Percentiles rank a stretch among this genome's conserved stretches.
phyloP scores from a whole-genome alignment of 2,888 invertebrate species.

The Glaucopsyche alexis region DNA sequence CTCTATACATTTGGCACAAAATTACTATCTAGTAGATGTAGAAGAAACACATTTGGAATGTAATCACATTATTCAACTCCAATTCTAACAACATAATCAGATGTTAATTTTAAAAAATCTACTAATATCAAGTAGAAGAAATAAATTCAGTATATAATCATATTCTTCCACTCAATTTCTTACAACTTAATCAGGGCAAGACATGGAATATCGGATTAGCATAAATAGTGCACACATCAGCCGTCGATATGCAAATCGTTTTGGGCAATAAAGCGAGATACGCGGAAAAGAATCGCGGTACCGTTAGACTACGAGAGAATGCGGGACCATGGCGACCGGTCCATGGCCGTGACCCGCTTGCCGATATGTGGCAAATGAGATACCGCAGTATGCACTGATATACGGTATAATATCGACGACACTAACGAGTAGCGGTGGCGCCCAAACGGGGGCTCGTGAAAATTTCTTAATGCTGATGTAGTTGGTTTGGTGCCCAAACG shows the following conservation, averaged over 20 bases:
- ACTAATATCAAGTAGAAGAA: not conserved
- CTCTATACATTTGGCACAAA: constrained; percentile 1
- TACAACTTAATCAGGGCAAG: constrained; percentile 10
- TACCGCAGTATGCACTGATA: constrained; percentile 39
- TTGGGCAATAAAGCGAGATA: constrained; percentile 37
- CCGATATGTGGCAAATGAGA: constrained; percentile 49
- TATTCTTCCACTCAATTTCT: not conserved
- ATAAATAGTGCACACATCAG: not conserved
- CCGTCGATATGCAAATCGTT: constrained; percentile 30
- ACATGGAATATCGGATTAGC: constrained; percentile 1
- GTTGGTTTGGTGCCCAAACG: too few species aligned
- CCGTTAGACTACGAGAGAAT: constrained; percentile 45
- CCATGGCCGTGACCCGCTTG: constrained; percentile 73
- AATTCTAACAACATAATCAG: not conserved
- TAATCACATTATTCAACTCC: not conserved
- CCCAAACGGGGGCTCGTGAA: not conserved
- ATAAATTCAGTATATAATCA: not conserved
- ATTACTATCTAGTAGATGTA: not conserved
- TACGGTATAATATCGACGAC: not conserved
- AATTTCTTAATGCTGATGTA: too few species aligned
- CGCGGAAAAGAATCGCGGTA: constrained; percentile 41
- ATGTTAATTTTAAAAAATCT: not conserved
- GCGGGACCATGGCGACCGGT: constrained; percentile 55
- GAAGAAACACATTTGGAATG: not conserved
- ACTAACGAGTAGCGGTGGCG: not conserved